Evolutionary conservation across 2,888 invertebrate genomes (phyloP), one percentile per base, ranked within the genome.

Genomic region (Tinea semifulvella): DNA sequence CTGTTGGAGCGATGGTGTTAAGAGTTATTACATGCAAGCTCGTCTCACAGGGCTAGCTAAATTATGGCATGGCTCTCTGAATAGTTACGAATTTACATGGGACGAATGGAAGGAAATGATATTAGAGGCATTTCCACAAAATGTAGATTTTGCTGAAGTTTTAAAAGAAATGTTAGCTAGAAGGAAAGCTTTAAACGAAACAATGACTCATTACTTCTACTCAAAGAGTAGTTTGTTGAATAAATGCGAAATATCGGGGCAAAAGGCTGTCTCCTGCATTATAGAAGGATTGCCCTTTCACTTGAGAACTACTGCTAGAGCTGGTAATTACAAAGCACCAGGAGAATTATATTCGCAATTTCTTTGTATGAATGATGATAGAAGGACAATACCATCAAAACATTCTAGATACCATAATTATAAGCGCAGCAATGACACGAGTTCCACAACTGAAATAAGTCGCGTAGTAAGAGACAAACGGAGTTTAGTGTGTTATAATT

Each of bases 301-400:
- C 2, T 13, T 39, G 20, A 6, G 8, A 20, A 20, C 39, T 10
- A 39, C 11, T 20, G 39, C 39, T 7, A 8, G 39, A 5, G 39
- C 39, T 3, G 17, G 8, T 20, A 8, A 20, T 4, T 39, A 20
- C 20, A 39, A 8, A 3, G 19, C 20, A 8, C n/a, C 13, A 11
- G 39, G 39, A 10, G 39, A 39, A 3, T 11, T 39, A n/a, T 39
- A 39, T 11, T 6, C 39, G 6, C 19, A 20, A n/a, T 39, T 39
- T 39, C 20, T 39, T n/a, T n/a, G n/a, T n/a, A n/a, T n/a, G n/a
- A n/a, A n/a, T n/a, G n/a, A n/a, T n/a, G n/a, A n/a, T n/a, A n/a
- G n/a, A n/a, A n/a, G n/a, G n/a, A n/a, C n/a, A n/a, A n/a, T n/a
- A n/a, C n/a, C n/a, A n/a, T n/a, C n/a, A n/a, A n/a, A n/a, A n/a